A percentile compares a stretch with the other conserved stretches of the same genome.
Evolutionary conservation across 2,113 vertebrate species (phyloP).

Genomic region (Garra rufa): DNA sequence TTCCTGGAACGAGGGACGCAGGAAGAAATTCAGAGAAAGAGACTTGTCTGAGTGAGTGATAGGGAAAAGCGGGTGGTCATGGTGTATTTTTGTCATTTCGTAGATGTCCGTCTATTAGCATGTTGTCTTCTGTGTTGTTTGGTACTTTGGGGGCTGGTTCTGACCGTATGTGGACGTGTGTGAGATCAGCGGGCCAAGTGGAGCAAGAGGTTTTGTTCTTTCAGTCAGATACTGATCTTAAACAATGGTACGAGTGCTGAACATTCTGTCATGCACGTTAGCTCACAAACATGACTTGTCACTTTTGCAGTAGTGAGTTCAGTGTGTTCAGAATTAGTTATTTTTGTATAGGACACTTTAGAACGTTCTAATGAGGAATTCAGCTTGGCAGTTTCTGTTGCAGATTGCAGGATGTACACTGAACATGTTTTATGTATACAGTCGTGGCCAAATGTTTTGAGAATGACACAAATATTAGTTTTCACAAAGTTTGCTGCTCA

Average conservation of each 20-base stretch:
- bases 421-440: neutral
- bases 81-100: constrained; percentile 11
- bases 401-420: neutral
- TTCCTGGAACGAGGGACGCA: constrained; percentile 42
- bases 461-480: too few species aligned
- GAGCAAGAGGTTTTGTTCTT: neutral
- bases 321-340: neutral
- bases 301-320: neutral
- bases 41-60: constrained; percentile 65
- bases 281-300: neutral
- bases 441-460: too few species aligned
- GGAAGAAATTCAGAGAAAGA: constrained; percentile 41
- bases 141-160: neutral
- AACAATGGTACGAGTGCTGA: neutral
- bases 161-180: neutral
- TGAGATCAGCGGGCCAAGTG: neutral
- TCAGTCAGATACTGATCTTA: neutral
- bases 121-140: neutral
- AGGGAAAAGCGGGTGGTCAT: neutral
- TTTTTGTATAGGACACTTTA: neutral
- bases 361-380: neutral
- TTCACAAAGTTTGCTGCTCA: too few species aligned
- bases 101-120: neutral
- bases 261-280: neutral
- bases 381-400: neutral